These are phyloP conservation scores for Ptychobarbus kaznakovi DNA, from an alignment of 2,797 vertebrate genomes.

Conservation along the genomic window DNA sequence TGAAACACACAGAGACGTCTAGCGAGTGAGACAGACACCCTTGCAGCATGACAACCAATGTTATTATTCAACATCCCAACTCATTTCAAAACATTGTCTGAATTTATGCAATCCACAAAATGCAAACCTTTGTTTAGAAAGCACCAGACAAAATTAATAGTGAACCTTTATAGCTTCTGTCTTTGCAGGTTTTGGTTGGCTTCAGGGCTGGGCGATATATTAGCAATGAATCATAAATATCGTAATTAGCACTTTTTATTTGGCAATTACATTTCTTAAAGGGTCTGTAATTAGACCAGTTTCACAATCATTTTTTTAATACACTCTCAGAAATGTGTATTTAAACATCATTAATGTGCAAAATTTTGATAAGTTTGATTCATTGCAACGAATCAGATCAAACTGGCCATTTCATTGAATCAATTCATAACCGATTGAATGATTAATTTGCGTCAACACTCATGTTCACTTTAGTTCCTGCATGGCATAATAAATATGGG, in stretches of 20 bases:
- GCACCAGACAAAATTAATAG: neutral
- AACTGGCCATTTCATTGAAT: neutral
- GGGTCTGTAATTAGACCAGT: neutral
- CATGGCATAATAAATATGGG: neutral
- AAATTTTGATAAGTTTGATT: neutral
- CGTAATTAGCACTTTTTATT: neutral
- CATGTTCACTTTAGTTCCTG: neutral
- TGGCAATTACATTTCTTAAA: neutral
- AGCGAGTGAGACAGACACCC: neutral
- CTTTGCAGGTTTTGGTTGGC: neutral
- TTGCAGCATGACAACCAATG: neutral
- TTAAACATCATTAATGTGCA: neutral
- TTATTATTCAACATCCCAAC: conserved; percentile 8
- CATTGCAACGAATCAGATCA: neutral
- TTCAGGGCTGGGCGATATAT: conserved; percentile 27
- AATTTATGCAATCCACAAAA: conserved; percentile 21
- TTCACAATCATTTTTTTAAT: neutral
- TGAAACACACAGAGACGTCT: conserved; percentile 53
- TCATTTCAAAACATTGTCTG: conserved; percentile 19
- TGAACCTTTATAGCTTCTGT: neutral
- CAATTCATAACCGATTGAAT: neutral
- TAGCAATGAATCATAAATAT: neutral
- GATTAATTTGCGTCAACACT: neutral
- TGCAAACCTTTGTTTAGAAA: conserved; percentile 38
- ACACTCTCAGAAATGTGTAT: neutral